Evolutionary conservation across 2,888 invertebrate species (phyloP), one percentile per base, ranked within the genome.

Genomic region (Pseudococcus jackbeardsleyi): DNA sequence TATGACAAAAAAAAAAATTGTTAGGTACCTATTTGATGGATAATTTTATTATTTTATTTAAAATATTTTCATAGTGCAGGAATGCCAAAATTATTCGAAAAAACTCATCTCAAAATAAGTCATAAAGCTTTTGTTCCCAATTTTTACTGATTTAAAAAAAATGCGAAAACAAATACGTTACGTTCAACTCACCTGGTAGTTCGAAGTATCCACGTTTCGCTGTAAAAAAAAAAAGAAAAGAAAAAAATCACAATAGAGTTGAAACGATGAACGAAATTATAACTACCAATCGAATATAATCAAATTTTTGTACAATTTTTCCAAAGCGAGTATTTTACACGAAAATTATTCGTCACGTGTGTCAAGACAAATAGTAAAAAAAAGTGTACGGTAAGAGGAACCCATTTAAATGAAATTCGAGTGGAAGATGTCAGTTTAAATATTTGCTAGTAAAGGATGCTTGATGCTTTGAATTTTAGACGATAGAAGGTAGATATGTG

Each of bases 391-490:
- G 19, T 7, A 11, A 72, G 12, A 46, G 79, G 5, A 82, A 77
- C 15, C 72, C 39, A 82, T 82, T 82, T 11, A 46, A 82, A n/a
- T 19, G 42, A 82, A 42, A n/a, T 46, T 82, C 79, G 46, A 82
- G 79, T 42, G 79, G 79, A 82, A 9, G 79, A 8, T 19, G 46
- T n/a, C 46, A 82, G 17, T 46, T 46, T 82, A 82, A 82, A 82
- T 82, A 82, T 82, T 82, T 82, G 46, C 79, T 19, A 9, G 46
- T 42, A 82, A 82, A 82, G 33, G 79, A 82, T 46, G 79, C 42
- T 42, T 8, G 42, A 42, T 42, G 42, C 19, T 46, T 42, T n/a
- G 19, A n/a, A 82, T 46, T 46, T 42, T 82, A 46, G 79, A 82
- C 46, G n/a, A 46, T 82, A 46, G 79, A 82, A 82, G n/a, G 19